phyloP scores from a whole-genome alignment of 2,113 vertebrate genomes.

The Gobiocypris rarus region DNA sequence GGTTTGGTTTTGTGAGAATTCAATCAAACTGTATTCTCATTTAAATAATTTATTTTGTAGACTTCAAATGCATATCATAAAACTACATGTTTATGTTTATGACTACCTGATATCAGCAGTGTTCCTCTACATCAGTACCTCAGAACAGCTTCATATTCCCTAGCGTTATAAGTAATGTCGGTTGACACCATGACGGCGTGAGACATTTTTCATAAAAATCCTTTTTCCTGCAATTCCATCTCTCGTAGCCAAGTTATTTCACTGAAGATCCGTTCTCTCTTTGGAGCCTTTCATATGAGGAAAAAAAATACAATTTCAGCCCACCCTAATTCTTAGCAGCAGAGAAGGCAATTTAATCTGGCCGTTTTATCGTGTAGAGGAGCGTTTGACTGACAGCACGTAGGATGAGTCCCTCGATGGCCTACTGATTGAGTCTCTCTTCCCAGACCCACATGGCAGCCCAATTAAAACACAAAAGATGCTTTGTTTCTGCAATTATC shows the following conservation, averaged over 20 bases:
- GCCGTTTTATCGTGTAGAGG: not conserved
- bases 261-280: constrained; percentile 21
- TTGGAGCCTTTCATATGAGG: constrained; percentile 17
- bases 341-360: constrained; percentile 18
- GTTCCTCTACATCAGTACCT: not conserved
- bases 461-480: constrained; percentile 32
- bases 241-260: constrained; percentile 7
- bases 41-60: not conserved
- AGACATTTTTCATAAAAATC: constrained; percentile 38
- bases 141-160: not conserved
- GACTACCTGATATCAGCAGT: not conserved
- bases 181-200: not conserved
- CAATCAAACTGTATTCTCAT: not conserved
- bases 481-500: constrained; percentile 39
- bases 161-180: not conserved
- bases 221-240: constrained; percentile 13
- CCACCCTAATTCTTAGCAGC: constrained; percentile 22
- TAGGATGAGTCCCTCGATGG: constrained; percentile 2
- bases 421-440: constrained; percentile 31
- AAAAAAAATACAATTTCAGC: constrained; percentile 20
- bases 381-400: constrained; percentile 26
- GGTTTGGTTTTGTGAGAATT: not conserved
- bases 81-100: not conserved
- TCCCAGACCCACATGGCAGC: not conserved
- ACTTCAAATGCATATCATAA: not conserved